These are phyloP conservation scores for Chaenodraco wilsoni DNA, from an alignment of 2,797 vertebrate species.

Conservation along the genomic window DNA sequence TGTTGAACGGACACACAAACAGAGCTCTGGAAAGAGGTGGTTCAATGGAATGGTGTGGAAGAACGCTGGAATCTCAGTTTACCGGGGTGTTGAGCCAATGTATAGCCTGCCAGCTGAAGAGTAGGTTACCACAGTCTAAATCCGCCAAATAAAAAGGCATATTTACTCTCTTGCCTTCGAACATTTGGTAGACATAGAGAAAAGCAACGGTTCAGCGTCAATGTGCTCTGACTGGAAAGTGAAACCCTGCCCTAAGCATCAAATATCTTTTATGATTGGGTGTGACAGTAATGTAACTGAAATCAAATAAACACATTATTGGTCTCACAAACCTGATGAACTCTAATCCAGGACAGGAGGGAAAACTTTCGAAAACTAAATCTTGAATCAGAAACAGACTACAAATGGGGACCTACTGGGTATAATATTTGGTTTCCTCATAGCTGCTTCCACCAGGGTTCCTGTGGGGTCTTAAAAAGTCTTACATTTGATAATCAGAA, in stretches of 20 bases:
- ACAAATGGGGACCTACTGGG: neutral
- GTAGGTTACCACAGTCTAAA: conserved; percentile 4
- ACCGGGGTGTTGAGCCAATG: neutral
- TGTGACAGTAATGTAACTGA: neutral
- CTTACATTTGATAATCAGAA: no score
- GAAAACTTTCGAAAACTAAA: neutral
- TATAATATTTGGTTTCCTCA: conserved; percentile 18
- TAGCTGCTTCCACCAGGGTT: neutral
- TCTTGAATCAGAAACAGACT: conserved; percentile 5
- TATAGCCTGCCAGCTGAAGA: conserved; percentile 18
- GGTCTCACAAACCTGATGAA: neutral
- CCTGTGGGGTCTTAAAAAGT: no score
- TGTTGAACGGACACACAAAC: neutral
- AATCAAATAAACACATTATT: neutral
- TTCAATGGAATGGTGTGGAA: conserved; percentile 26
- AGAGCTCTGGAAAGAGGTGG: neutral
- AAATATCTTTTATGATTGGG: neutral
- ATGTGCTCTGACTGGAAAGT: neutral
- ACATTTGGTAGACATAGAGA: conserved; percentile 8
- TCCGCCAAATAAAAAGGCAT: conserved; percentile 12
- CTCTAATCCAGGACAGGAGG: neutral
- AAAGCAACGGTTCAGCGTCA: neutral
- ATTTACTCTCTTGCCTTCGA: conserved; percentile 19
- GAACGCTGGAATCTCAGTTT: neutral
- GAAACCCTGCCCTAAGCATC: neutral